Conservation (phyloP, 2,797 vertebrate species). For the Sebastes melanostomus region DNA sequence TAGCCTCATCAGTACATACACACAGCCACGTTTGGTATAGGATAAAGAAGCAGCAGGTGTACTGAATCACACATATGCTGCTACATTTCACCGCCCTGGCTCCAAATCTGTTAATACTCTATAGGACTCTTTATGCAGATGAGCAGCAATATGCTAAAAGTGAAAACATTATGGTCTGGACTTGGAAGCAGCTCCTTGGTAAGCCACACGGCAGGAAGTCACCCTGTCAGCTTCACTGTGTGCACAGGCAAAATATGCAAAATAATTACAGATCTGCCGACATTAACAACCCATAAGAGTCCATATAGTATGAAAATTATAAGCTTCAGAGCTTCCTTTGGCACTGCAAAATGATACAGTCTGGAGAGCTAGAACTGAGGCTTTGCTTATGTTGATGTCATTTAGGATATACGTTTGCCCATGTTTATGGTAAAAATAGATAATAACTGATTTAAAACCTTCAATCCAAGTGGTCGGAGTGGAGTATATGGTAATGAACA, state of each 20-base stretch:
- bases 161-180: conserved; percentile 6
- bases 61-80: conserved; percentile 28
- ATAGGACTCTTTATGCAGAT: background rate
- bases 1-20: background rate
- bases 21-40: background rate
- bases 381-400: conserved; percentile 31
- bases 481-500: conserved; percentile 15
- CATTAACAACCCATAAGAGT: conserved; percentile 47
- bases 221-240: conserved; percentile 7
- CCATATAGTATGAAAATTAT: conserved; percentile 37
- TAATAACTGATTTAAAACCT: conserved; percentile 1
- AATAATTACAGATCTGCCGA: conserved; percentile 58
- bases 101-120: conserved; percentile 1
- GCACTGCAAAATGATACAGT: conserved; percentile 35
- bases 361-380: conserved; percentile 10
- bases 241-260: conserved; percentile 31
- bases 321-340: conserved; percentile 15
- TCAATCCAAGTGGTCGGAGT: background rate
- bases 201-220: conserved; percentile 23
- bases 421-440: conserved; percentile 23
- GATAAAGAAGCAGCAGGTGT: conserved; percentile 20
- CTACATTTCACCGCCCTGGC: conserved; percentile 6
- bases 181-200: conserved; percentile 7
- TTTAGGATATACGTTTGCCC: conserved; percentile 19
- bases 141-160: conserved; percentile 29